Base-by-base conservation (phyloP, 2,113 vertebrate species). In the Anthoscopus minutus region DNA sequence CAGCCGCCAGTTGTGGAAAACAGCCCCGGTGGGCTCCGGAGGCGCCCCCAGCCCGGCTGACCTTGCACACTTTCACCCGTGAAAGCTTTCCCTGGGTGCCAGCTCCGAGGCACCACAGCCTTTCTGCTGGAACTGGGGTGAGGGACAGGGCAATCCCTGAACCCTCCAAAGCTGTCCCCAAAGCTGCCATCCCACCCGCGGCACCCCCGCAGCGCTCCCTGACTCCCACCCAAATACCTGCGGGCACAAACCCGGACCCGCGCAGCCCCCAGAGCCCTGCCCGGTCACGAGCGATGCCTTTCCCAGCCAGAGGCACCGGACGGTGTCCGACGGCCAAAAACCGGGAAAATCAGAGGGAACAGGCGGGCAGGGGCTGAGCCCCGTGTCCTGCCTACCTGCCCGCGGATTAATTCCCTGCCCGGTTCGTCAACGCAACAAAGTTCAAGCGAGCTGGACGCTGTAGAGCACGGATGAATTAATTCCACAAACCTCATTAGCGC, bases 401-500 rank as follows among this genome's bases (percentile, higher is more conserved):
- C 19, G 23, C 2, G 18, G 65, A 4, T 44, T n/a, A 10, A 50
- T 81, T 35, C 77, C 15, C 72, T 9, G 77, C 81, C 44, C 7
- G 1, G 2, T 53, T 64, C 64, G 79, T 25, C 64, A 18, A 13
- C 51, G 12, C 40, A 0, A 79, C 12, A 0, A 64, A 80, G 66
- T 28, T 18, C 50, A 21, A 85, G 60, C 58, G 79, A 78, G 54
- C 71, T 2, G 65, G 37, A 54, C 6, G 0, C 31, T 30, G 5
- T 40, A 51, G 67, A 86, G 73, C 67, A 5, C 80, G 45, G 51
- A 60, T 7, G 48, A 93, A 69, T 80, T 94, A 76, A 92, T 91
- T 86, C 74, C 84, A 97, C 97, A 77, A 97, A 97, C 97, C 97
- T 97, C 96, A 88, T 96, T 92, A 96, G 88, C 17, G 78, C 93